phyloP scores from a whole-genome alignment of 2,113 vertebrate genomes.

The Antennarius striatus region DNA sequence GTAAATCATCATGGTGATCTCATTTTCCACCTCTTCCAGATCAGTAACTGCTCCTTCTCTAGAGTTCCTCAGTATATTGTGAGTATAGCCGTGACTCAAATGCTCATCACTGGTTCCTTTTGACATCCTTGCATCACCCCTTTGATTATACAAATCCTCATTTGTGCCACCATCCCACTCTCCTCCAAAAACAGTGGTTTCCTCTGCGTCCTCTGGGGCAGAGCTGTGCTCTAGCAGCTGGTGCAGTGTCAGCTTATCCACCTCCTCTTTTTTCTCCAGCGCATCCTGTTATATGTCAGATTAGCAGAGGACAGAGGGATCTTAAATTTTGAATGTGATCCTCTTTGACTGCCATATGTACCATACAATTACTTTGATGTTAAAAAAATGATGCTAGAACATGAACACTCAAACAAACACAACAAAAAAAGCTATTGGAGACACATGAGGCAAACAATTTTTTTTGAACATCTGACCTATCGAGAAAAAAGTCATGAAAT shows the following conservation, averaged over 20 bases:
- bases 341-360: background rate
- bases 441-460: background rate
- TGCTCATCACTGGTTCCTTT: constrained; percentile 19
- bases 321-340: background rate
- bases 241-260: constrained; percentile 51
- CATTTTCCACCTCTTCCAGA: constrained; percentile 38
- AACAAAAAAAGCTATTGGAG: background rate
- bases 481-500: no score
- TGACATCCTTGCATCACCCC: background rate
- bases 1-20: constrained; percentile 62
- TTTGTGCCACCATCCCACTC: background rate
- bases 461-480: no score
- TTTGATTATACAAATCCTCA: background rate
- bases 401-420: no score
- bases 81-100: constrained; percentile 15
- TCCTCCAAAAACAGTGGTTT: background rate
- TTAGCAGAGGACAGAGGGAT: constrained; percentile 7
- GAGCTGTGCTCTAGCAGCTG: constrained; percentile 26
- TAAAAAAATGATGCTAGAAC: no score
- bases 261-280: constrained; percentile 56
- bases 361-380: background rate
- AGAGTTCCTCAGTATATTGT: constrained; percentile 19
- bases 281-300: constrained; percentile 36
- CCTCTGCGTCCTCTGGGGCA: constrained; percentile 4
- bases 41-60: constrained; percentile 25